Conservation (phyloP, 2,888 invertebrate species). For the Chromoteleia sp. region DNA sequence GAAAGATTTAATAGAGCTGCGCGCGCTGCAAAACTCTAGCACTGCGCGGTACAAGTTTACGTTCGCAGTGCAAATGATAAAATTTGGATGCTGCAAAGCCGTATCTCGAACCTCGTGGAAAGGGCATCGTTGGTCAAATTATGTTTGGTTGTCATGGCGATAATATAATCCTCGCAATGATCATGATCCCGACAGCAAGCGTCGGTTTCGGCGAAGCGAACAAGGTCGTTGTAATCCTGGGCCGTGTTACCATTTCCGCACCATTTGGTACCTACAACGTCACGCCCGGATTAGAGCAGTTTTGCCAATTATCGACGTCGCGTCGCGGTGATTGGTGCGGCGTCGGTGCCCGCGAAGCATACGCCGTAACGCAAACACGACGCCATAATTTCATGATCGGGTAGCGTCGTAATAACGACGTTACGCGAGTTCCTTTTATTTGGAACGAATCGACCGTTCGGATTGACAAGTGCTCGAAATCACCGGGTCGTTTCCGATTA, state of each 20-base stretch:
- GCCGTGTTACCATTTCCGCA: constrained; percentile 80
- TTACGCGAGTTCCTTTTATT: not conserved
- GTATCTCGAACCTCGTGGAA: constrained; percentile 77
- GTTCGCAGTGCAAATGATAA: too few species aligned
- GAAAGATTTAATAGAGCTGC: too few species aligned
- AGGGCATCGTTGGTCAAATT: constrained; percentile 78
- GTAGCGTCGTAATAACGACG: not conserved
- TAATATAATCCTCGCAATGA: constrained; percentile 78
- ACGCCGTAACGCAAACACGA: constrained; percentile 28
- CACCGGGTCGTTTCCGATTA: constrained; percentile 19
- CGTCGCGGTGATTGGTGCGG: constrained; percentile 31
- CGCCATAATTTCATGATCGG: constrained; percentile 13
- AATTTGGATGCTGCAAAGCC: too few species aligned
- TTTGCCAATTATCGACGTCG: constrained; percentile 37
- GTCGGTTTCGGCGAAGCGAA: constrained; percentile 77
- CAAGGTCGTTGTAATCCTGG: constrained; percentile 76
- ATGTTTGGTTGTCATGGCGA: constrained; percentile 75
- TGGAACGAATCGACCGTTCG: not conserved
- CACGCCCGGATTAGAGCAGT: constrained; percentile 45
- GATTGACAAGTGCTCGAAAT: constrained; percentile 15
- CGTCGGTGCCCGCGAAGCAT: not conserved
- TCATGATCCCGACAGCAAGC: constrained; percentile 81
- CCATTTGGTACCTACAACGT: constrained; percentile 80
- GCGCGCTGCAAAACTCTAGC: too few species aligned
- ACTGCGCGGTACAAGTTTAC: too few species aligned